A percentile compares a stretch with the other conserved stretches of the same genome.
Evolutionary conservation across 2,113 vertebrate genomes (phyloP).

Genomic region (Struthio camelus): DNA sequence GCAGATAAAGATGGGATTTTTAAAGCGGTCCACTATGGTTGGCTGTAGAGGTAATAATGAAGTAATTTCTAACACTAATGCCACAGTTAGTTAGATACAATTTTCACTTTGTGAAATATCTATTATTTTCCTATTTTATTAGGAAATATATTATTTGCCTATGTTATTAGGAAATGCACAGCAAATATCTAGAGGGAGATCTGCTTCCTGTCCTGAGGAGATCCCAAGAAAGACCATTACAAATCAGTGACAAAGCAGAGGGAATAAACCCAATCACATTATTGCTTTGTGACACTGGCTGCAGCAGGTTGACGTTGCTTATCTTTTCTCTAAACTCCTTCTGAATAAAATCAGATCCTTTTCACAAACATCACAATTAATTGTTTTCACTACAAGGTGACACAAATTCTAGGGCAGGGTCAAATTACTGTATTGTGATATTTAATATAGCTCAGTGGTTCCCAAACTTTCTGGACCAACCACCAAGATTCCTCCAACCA

Average conservation of each 20-base stretch:
- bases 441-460: background rate
- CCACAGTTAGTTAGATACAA: background rate
- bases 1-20: background rate
- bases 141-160: background rate
- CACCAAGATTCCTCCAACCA: background rate
- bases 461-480: background rate
- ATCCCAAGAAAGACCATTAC: background rate
- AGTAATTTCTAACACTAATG: background rate
- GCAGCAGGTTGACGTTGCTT: background rate
- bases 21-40: background rate
- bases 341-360: background rate
- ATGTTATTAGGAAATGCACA: background rate
- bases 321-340: background rate
- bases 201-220: background rate
- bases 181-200: background rate
- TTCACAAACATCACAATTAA: background rate
- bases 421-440: background rate
- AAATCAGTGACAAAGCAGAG: background rate
- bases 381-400: background rate
- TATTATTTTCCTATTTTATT: background rate
- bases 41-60: background rate
- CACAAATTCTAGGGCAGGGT: background rate
- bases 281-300: background rate
- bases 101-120: background rate
- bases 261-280: background rate